phyloP scores from a whole-genome alignment of 2,888 invertebrate genomes.

The Phymatocera aterrima region DNA sequence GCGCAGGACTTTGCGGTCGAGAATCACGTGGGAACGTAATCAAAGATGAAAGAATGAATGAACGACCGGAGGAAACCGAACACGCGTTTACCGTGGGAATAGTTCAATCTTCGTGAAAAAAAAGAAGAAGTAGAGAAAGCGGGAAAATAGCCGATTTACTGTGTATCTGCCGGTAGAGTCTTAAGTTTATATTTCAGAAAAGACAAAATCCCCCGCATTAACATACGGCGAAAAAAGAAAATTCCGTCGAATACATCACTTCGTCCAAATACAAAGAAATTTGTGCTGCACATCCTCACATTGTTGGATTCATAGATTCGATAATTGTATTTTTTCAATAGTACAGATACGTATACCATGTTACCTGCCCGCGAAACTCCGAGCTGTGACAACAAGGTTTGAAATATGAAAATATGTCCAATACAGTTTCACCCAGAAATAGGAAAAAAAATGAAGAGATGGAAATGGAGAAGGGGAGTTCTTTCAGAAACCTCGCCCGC shows the following conservation, averaged over 20 bases:
- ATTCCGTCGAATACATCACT: not conserved
- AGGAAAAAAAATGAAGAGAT: too few species aligned
- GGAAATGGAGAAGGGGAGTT: too few species aligned
- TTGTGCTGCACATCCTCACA: not conserved
- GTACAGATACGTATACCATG: too few species aligned
- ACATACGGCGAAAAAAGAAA: not conserved
- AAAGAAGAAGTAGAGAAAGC: too few species aligned
- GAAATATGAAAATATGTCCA: too few species aligned
- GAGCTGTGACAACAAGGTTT: too few species aligned
- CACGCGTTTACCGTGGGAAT: conserved; percentile 36
- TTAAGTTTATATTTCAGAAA: not conserved
- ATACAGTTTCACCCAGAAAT: too few species aligned
- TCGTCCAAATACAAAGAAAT: not conserved
- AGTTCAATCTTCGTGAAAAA: not conserved
- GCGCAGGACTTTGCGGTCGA: conserved; percentile 17
- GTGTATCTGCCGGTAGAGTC: not conserved
- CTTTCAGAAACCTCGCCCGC: too few species aligned
- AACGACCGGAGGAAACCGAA: conserved; percentile 34
- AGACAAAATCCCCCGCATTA: too few species aligned
- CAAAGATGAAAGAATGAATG: conserved; percentile 15
- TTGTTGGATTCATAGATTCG: too few species aligned
- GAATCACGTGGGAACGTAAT: conserved; percentile 43
- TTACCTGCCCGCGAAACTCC: too few species aligned
- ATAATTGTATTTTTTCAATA: too few species aligned
- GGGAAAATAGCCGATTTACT: not conserved